Conservation (phyloP, 2,797 vertebrate species). For the Phrynocephalus guinanensis region DNA sequence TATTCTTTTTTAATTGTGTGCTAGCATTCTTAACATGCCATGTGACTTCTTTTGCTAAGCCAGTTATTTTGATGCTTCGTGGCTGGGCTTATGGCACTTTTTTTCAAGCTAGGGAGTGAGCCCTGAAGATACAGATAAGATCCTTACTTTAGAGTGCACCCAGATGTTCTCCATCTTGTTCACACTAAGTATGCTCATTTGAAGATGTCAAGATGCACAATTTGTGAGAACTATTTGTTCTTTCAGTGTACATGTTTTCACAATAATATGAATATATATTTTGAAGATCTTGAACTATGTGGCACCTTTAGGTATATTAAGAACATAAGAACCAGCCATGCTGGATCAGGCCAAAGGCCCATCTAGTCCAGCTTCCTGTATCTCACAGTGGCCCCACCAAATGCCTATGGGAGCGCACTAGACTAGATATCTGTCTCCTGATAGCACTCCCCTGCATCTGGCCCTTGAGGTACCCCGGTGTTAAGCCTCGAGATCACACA, state of each 20-base stretch:
- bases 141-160: background rate
- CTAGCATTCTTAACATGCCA: conserved; percentile 2
- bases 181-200: background rate
- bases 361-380: too few relatives aligned
- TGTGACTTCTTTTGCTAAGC: background rate
- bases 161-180: background rate
- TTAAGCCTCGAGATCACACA: too few relatives aligned
- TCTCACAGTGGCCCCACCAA: too few relatives aligned
- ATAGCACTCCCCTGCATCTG: too few relatives aligned
- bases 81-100: background rate
- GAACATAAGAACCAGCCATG: too few relatives aligned
- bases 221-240: background rate
- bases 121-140: background rate
- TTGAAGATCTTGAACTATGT: background rate
- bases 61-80: background rate
- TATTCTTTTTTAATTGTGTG: background rate
- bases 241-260: conserved; percentile 7
- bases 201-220: background rate
- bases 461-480: too few relatives aligned
- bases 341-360: too few relatives aligned
- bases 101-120: background rate
- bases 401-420: too few relatives aligned
- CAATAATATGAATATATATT: background rate
- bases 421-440: too few relatives aligned
- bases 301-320: background rate